Percentiles rank a stretch among this genome's conserved stretches.
These are phyloP conservation scores for Podabrus alpinus DNA, from an alignment of 2,888 invertebrate genomes.

Conservation along the genomic window DNA sequence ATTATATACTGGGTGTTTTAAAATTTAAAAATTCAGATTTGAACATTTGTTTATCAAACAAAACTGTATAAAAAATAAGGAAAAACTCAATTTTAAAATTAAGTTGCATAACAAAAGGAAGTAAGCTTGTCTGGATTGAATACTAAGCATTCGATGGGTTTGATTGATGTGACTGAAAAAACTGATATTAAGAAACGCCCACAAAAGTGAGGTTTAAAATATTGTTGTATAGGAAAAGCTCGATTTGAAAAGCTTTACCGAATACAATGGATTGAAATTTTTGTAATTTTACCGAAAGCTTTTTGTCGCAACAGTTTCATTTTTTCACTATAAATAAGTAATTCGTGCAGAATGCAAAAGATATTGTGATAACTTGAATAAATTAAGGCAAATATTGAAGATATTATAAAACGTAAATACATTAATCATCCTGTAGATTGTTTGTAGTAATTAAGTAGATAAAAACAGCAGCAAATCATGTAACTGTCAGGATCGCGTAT, in stretches of 20 bases:
- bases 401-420: background rate
- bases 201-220: background rate
- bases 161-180: background rate
- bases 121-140: background rate
- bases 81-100: background rate
- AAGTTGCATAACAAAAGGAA: background rate
- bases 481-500: conserved; percentile 21
- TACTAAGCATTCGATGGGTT: background rate
- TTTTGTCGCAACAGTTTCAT: background rate
- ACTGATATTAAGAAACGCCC: background rate
- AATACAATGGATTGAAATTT: background rate
- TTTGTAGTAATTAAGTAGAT: conserved; percentile 1
- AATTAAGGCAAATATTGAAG: background rate
- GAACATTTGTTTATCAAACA: background rate
- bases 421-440: conserved; percentile 1
- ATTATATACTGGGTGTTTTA: background rate
- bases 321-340: background rate
- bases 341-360: background rate
- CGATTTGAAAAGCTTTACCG: background rate
- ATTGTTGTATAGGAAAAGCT: background rate
- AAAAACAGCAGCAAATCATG: conserved; percentile 21
- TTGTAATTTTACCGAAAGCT: background rate
- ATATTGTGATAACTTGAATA: background rate
- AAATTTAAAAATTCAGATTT: background rate
- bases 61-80: background rate